Percentiles rank a stretch among this genome's conserved stretches.
phyloP scores from a whole-genome alignment of 2,113 vertebrate genomes.

The Triplophysa rosa region DNA sequence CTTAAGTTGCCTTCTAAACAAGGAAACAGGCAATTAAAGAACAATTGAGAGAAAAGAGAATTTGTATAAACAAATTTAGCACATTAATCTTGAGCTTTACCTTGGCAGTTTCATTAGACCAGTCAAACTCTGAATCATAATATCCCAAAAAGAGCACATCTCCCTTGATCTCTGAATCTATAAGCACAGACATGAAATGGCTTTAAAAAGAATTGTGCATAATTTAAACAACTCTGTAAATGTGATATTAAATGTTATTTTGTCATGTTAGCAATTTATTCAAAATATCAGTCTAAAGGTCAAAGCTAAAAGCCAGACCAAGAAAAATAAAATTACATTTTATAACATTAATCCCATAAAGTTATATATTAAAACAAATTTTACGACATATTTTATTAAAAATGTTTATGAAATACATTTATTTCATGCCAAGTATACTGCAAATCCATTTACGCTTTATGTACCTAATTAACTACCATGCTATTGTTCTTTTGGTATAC shows the following conservation, averaged over 20 bases:
- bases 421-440: too few relatives aligned
- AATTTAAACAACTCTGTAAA: background rate
- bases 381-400: too few relatives aligned
- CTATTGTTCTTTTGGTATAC: too few relatives aligned
- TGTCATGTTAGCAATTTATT: background rate
- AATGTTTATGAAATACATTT: too few relatives aligned
- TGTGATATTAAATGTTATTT: background rate
- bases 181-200: constrained; percentile 33
- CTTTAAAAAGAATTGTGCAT: background rate
- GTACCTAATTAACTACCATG: too few relatives aligned
- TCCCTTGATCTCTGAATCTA: constrained; percentile 92
- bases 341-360: too few relatives aligned
- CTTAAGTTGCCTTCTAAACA: too few relatives aligned
- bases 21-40: too few relatives aligned
- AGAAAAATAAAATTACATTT: background rate
- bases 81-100: constrained; percentile 63
- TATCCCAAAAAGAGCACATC: constrained; percentile 87
- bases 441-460: too few relatives aligned
- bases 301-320: background rate
- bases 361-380: too few relatives aligned
- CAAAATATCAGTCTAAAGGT: background rate
- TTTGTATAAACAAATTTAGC: background rate
- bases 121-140: constrained; percentile 89
- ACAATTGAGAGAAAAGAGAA: background rate
- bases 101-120: constrained; percentile 90